phyloP scores from a whole-genome alignment of 2,888 invertebrate genomes.

The Acholoe squamosa region DNA sequence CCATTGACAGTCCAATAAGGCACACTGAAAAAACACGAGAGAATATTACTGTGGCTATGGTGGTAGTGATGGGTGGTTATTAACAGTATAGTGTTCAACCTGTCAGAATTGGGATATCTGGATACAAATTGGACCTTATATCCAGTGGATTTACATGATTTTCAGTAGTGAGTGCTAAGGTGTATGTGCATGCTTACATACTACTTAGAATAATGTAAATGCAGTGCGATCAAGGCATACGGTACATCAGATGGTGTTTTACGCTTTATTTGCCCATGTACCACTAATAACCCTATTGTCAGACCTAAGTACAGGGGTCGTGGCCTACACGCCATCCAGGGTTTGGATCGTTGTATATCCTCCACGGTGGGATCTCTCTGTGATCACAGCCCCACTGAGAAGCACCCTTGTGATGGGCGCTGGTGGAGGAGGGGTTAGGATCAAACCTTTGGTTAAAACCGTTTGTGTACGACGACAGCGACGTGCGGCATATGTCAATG shows the following conservation, averaged over 20 bases:
- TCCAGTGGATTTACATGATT: not conserved
- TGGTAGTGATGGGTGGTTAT: not conserved
- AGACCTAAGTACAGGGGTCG: not conserved
- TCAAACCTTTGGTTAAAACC: not conserved
- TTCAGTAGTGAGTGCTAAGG: not conserved
- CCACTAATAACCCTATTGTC: not conserved
- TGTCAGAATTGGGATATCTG: too few species aligned
- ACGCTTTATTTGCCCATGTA: not conserved
- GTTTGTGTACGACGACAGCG: not conserved
- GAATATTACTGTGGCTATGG: not conserved
- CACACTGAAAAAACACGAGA: not conserved
- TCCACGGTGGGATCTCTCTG: not conserved
- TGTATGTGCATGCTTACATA: not conserved
- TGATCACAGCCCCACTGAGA: not conserved
- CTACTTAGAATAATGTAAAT: not conserved
- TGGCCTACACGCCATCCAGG: not conserved
- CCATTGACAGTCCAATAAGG: slow-evolving; percentile 53
- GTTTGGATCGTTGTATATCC: not conserved
- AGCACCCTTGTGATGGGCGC: not conserved
- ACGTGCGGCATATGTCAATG: slow-evolving; percentile 34
- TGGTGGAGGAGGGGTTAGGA: not conserved
- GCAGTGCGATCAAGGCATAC: not conserved
- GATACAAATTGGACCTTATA: too few species aligned
- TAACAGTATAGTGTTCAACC: not conserved
- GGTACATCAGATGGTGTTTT: not conserved